Base-by-base conservation (phyloP, 2,888 invertebrate species). In the Caenorhabditis imperialis region DNA sequence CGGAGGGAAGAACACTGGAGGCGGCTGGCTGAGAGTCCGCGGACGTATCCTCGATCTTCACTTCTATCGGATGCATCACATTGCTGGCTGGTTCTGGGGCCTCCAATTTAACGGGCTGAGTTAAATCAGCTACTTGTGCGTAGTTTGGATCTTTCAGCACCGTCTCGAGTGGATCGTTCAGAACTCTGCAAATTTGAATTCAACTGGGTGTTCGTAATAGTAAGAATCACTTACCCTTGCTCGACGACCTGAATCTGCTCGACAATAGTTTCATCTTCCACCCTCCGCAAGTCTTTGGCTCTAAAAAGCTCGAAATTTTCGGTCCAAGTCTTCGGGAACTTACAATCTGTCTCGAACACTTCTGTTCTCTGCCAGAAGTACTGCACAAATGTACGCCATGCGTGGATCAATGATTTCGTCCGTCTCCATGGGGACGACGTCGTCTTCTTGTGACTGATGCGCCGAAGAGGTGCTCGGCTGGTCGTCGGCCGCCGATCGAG, bases 31-130 rank as follows among this genome's bases (percentile, higher is more conserved):
- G 48, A 0, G 35, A 20, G 1, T 25, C 14, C 10, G 35, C 35
- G 8, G 48, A 60, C 4, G 47, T 1, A n/a, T 76, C 79, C 30
- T 79, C 79, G 5, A 76, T 70, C 20, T 76, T 74, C 20, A 79
- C 75, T 18, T 76, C 76, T 18, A 79, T 79, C 22, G 79, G 79
- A 14, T 60, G 42, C 27, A 79, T 50, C 10, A 62, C 30, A 30
- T 35, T 37, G 10, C 20, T 33, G 25, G 22, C 30, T 3, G 33
- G 33, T 16, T 23, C 42, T 18, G 67, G 67, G 18, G 37, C 23
- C 1, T 44, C 45, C n/a, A n/a, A n/a, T n/a, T n/a, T n/a, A 5
- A 35, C 14, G 2, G 45, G 14, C 6, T 37, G 14, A 6, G 33
- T 14, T 20, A 58, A 25, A 69, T 53, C 58, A 10, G 57, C 57